Conservation (phyloP, 2,888 invertebrate species). For the Amphipyra berbera region DNA sequence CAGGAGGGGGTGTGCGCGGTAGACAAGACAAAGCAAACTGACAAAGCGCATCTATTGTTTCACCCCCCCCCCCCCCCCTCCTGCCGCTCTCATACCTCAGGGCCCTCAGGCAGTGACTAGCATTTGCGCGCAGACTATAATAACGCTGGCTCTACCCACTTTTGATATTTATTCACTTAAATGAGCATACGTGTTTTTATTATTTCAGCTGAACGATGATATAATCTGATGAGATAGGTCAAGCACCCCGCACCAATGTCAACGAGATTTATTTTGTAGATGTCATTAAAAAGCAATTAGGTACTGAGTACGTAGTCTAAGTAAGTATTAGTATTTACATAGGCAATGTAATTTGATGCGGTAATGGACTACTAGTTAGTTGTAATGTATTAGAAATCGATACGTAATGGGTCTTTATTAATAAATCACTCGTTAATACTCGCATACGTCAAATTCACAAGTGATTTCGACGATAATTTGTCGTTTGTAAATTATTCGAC, state of each 20-base stretch:
- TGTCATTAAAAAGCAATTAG: slow-evolving; percentile 45
- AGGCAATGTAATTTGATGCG: slow-evolving; percentile 25
- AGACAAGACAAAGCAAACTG: too few relatives aligned
- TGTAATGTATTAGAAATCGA: background rate
- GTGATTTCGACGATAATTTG: background rate
- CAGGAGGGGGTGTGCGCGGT: too few relatives aligned
- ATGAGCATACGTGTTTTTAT: slow-evolving; percentile 1
- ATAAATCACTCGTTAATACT: background rate
- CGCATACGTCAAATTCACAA: background rate
- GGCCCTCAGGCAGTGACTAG: too few relatives aligned
- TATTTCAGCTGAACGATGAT: slow-evolving; percentile 13
- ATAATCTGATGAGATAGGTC: slow-evolving; percentile 31
- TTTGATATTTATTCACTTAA: too few relatives aligned
- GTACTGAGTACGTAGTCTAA: slow-evolving; percentile 17
- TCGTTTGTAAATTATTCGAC: background rate
- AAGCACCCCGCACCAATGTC: slow-evolving; percentile 44
- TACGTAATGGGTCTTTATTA: background rate
- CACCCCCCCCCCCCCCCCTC: too few relatives aligned
- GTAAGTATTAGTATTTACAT: slow-evolving; percentile 11
- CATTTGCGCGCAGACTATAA: too few relatives aligned
- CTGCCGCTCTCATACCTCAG: too few relatives aligned
- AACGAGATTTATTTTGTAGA: slow-evolving; percentile 31
- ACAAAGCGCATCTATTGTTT: too few relatives aligned
- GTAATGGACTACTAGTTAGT: slow-evolving; percentile 11
- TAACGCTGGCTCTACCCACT: too few relatives aligned